A percentile compares a stretch with the other conserved stretches of the same genome.
Conservation (phyloP, 2,113 vertebrate species). For the Chamaetylas fuelleborni region DNA sequence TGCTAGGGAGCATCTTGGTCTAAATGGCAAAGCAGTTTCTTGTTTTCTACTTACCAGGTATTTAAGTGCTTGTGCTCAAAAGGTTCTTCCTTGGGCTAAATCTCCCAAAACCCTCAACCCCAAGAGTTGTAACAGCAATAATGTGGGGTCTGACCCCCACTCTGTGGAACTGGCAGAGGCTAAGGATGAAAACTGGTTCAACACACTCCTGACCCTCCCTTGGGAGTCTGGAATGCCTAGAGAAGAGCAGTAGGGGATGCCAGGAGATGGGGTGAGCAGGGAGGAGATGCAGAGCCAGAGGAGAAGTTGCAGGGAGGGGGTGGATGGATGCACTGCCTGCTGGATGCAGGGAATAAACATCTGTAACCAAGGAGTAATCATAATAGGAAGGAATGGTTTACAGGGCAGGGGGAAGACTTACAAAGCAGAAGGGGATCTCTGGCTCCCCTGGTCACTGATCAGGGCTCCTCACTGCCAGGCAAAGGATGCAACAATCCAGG, state of each 20-base stretch:
- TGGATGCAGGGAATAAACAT: neutral
- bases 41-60: fast-evolving
- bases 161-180: neutral
- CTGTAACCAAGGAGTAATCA: fast-evolving
- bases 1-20: neutral
- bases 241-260: neutral
- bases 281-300: neutral
- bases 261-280: neutral
- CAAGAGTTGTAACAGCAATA: neutral
- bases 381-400: neutral
- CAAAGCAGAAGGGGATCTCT: neutral
- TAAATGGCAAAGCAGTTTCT: neutral
- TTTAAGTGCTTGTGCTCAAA: neutral
- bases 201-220: neutral
- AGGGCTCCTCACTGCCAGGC: neutral
- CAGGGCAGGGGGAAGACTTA: neutral
- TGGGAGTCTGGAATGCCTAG: neutral
- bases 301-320: neutral
- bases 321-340: neutral
- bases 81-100: neutral
- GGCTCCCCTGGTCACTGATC: neutral
- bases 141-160: fast-evolving
- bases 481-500: neutral
- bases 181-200: neutral
- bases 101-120: fast-evolving